These are phyloP conservation scores for Agrochola macilenta DNA, from an alignment of 2,888 invertebrate species.

Conservation along the genomic window DNA sequence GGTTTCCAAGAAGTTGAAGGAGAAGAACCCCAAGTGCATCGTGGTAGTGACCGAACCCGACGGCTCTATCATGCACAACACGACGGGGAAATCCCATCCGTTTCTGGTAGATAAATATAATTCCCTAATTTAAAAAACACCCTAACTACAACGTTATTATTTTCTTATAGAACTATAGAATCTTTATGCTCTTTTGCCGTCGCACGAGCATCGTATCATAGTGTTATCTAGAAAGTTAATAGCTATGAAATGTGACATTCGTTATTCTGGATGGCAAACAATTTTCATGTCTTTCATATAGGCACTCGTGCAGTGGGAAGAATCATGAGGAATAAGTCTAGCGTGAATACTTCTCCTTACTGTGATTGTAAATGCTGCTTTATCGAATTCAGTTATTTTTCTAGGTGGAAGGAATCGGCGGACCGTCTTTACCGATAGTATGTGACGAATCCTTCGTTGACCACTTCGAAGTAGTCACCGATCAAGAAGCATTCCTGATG, in stretches of 20 bases:
- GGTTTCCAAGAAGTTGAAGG: constrained; percentile 95
- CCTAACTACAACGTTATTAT: neutral
- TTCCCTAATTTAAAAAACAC: neutral
- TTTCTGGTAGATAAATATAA: constrained; percentile 65
- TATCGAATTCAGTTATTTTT: neutral
- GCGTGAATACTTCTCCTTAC: neutral
- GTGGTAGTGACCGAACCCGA: constrained; percentile 96
- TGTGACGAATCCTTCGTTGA: constrained; percentile 92
- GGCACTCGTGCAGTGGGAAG: no score
- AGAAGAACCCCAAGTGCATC: constrained; percentile 93
- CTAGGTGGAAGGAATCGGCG: constrained; percentile 94
- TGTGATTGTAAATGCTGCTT: neutral
- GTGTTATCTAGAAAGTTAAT: constrained; percentile 18
- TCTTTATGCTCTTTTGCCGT: constrained; percentile 2
- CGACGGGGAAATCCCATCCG: constrained; percentile 61
- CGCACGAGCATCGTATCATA: constrained; percentile 8
- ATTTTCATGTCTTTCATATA: neutral
- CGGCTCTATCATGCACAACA: constrained; percentile 91
- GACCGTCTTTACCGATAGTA: constrained; percentile 90
- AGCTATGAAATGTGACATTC: constrained; percentile 2
- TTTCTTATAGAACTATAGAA: neutral
- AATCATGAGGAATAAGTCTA: neutral
- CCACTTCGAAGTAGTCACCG: constrained; percentile 94
- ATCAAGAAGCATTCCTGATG: constrained; percentile 94
- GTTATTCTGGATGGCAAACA: neutral